Conservation (phyloP, 2,888 invertebrate species). For the Ophion ellenae region DNA sequence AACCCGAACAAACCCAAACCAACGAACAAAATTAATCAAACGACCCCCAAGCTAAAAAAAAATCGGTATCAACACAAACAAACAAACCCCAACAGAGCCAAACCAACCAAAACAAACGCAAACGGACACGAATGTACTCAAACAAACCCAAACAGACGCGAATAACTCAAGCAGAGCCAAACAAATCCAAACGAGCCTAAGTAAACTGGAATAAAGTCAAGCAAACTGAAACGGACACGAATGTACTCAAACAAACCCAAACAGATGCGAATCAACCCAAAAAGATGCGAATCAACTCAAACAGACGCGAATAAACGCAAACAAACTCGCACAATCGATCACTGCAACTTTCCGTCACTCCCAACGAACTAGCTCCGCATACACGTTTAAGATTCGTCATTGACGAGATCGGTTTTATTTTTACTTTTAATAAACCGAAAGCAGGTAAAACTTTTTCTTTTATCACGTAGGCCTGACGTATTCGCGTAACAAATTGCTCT, state of each 20-base stretch:
- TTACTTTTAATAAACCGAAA: not conserved
- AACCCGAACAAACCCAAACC: not conserved
- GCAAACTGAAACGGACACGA: not conserved
- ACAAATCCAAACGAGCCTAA: not conserved
- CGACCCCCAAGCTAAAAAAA: no score
- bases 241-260: no score
- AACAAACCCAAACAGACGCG: no score
- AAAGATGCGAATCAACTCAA: no score
- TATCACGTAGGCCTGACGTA: not conserved
- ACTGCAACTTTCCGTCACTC: no score
- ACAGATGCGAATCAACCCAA: no score
- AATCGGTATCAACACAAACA: not conserved
- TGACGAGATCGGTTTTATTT: not conserved
- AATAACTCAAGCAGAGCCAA: no score
- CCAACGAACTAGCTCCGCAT: no score
- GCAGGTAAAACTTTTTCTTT: not conserved
- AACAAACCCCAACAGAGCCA: not conserved
- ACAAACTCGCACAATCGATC: no score
- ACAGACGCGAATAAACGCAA: no score
- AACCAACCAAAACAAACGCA: not conserved
- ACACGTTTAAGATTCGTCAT: no score
- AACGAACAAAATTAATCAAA: no score
- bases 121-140: not conserved
- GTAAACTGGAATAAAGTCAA: not conserved
- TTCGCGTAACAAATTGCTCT: not conserved